Conservation (phyloP, 2,888 invertebrate species). For the Ennomos erosarius region DNA sequence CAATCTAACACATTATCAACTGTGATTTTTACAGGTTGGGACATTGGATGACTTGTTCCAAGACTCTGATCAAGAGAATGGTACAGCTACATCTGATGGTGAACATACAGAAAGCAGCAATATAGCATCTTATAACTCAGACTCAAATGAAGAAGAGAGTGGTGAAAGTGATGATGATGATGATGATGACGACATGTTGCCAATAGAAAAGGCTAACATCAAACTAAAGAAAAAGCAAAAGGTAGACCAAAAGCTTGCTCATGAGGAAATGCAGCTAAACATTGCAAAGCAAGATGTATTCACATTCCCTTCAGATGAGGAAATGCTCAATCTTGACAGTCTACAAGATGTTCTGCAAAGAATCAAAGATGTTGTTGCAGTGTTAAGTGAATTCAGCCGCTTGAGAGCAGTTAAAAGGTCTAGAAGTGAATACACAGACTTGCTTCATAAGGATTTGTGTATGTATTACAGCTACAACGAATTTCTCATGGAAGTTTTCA, state of each 20-base stretch:
- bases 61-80: constrained; percentile 75
- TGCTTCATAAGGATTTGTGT: constrained; percentile 94
- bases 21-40: constrained; percentile 61
- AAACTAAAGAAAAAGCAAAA: constrained; percentile 91
- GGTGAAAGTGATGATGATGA: constrained; percentile 60
- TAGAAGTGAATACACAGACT: constrained; percentile 92
- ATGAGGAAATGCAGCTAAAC: constrained; percentile 93
- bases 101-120: constrained; percentile 61
- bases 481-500: constrained; percentile 96
- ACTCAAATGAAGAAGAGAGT: constrained; percentile 57
- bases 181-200: constrained; percentile 89
- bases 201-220: constrained; percentile 93
- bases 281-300: constrained; percentile 91
- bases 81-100: constrained; percentile 53
- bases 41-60: constrained; percentile 83
- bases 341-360: constrained; percentile 95
- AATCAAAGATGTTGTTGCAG: constrained; percentile 93
- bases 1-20: no score
- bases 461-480: constrained; percentile 98
- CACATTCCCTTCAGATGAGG: constrained; percentile 91
- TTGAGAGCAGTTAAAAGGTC: constrained; percentile 86
- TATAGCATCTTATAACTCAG: constrained; percentile 68
- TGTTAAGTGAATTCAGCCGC: constrained; percentile 91
- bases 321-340: constrained; percentile 88
- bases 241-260: constrained; percentile 88